Evolutionary conservation across 2,113 vertebrate genomes (phyloP), one percentile per base, ranked within the genome.

Genomic region (Xyliphius kryptos): DNA sequence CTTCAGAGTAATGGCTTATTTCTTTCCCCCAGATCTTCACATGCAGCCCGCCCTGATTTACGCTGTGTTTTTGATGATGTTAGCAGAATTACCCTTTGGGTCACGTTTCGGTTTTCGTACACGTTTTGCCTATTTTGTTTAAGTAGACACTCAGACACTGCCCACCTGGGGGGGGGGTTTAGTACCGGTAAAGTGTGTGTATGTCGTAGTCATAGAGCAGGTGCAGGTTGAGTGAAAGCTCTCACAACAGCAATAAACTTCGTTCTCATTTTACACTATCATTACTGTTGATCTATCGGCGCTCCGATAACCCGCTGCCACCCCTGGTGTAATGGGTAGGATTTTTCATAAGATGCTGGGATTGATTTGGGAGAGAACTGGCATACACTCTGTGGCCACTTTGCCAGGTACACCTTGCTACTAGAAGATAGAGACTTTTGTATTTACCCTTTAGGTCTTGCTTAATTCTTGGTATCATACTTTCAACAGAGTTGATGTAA

Each of bases 281-380:
- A 75, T 81, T 80, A 70, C 75, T 80, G 61, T 60, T 72, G 74
- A 74, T 57, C 11, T 62, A 77, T 74, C 74, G 43, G 66, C 60
- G 26, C 49, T 36, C 19, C 11, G 61, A 47, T 20, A 56, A 49
- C 66, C 51, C 56, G 63, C 64, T 32, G 51, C 36, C 43, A 54
- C 49, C n/a, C 32, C 37, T 48, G 36, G 7, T 43, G 60, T 36
- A 72, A 72, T 63, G 55, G 60, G 54, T 63, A 67, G 48, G 54
- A 26, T 60, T 26, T 56, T 51, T 71, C 59, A 52, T 40, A n/a
- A 59, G 62, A 47, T 68, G 47, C 63, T 72, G 51, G 54, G 65
- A 72, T 49, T n/a, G n/a, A n/a, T n/a, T n/a, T n/a, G n/a, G n/a
- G n/a, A n/a, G n/a, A n/a, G n/a, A n/a, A n/a, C n/a, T n/a, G n/a